Evolutionary conservation across 1,140 invertebrate species (phyloP), one percentile per base, ranked within the genome.

Genomic region (Vanessa tameamea): DNA sequence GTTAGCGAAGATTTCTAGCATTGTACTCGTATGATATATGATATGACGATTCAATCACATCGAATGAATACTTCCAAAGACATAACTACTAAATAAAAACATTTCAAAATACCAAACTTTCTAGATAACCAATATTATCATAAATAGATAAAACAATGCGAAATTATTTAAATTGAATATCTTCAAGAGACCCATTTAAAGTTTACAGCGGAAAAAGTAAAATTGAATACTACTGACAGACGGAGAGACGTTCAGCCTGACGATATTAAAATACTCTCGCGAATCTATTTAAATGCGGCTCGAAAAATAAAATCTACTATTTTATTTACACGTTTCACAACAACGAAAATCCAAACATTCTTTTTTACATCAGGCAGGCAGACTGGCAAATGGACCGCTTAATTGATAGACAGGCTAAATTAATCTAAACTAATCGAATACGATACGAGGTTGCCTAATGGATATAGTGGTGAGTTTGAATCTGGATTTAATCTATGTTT

Each of bases 201-300:
- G 37, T 69, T 69, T 53, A 47, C 53, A 59, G 37, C 51, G 20
- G 31, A 43, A 69, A 47, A 55, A 55, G 66, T n/a, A 57, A 26
- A 43, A 37, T 55, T 69, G 66, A 69, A 69, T 57, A 31, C 26
- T 37, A 69, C 53, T 61, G 26, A 61, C 55, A 59, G 55, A 59
- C 55, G 55, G 20, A 43, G 65, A 53, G 51, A 68, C 65, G 65
- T 13, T 13, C 14, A 50, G 51, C 65, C 55, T 48, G 65, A 37
- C 50, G 37, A 68, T 50, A 68, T 68, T 68, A 55, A 23, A 55
- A 68, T 59, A 26, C 20, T 55, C 37, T 51, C 50, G 26, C 13
- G 50, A n/a, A 55, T 68, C 65, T 68, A 68, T 68, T 55, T 55
- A 55, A 55, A 47, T 67, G 26, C n/a, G 50, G 51, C 50, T 37